A percentile compares a stretch with the other conserved stretches of the same genome.
Evolutionary conservation across 2,888 invertebrate species (phyloP).

Genomic region (Aphodius sticticus): DNA sequence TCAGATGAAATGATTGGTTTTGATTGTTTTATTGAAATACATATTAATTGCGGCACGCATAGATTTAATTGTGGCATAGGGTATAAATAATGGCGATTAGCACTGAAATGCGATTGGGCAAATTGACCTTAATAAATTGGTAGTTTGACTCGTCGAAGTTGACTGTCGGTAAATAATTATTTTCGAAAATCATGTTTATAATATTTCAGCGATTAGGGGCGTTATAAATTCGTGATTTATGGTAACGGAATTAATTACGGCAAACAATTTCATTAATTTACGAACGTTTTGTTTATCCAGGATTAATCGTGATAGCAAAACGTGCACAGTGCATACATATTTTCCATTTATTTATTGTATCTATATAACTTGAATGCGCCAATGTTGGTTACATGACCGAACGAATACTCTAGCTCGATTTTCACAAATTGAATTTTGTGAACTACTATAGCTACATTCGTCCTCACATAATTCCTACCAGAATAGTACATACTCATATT

Average conservation of each 20-base stretch:
- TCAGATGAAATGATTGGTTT: neutral
- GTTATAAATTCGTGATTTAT: slow-evolving; percentile 30
- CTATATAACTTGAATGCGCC: neutral
- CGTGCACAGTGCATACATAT: slow-evolving; percentile 17
- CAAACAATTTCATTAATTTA: slow-evolving; percentile 30
- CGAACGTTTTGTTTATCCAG: slow-evolving; percentile 27
- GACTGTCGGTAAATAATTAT: slow-evolving; percentile 26
- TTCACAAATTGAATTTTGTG: neutral
- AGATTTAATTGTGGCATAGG: neutral
- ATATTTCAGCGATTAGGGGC: slow-evolving; percentile 30
- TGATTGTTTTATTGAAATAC: neutral
- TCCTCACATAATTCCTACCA: neutral
- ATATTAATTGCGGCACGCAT: neutral
- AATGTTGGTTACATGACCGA: neutral
- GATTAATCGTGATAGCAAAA: slow-evolving; percentile 17
- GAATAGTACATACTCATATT: neutral
- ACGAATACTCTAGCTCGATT: neutral
- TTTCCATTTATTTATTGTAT: slow-evolving; percentile 23
- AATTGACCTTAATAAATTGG: slow-evolving; percentile 22
- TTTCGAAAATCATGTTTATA: slow-evolving; percentile 28
- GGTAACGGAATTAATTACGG: slow-evolving; percentile 30
- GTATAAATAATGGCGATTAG: neutral
- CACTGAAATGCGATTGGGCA: slow-evolving; percentile 22
- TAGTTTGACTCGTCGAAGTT: slow-evolving; percentile 13
- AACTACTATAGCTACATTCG: neutral